Conservation (phyloP, 2,888 invertebrate genomes). For the Emesis russula region DNA sequence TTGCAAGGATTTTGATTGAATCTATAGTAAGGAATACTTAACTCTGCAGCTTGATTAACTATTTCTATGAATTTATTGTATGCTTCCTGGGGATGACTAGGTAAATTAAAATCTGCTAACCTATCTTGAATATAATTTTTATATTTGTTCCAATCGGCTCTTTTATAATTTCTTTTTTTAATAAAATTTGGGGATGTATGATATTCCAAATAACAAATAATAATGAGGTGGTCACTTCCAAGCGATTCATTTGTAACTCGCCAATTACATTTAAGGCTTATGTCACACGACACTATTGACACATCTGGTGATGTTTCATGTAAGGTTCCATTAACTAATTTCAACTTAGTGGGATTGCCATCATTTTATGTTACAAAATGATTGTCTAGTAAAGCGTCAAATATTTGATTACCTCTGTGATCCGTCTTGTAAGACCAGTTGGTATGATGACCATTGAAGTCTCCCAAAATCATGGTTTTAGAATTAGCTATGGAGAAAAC, state of each 20-base stretch:
- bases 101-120: neutral
- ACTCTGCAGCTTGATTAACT: neutral
- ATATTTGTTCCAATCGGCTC: neutral
- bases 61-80: neutral
- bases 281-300: neutral
- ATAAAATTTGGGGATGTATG: neutral
- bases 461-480: slow-evolving; percentile 2
- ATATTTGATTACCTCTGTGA: neutral
- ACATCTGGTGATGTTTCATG: neutral
- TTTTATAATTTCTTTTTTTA: neutral
- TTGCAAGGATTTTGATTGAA: neutral
- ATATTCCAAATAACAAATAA: neutral
- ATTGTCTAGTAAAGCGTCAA: neutral
- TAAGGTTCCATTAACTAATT: neutral
- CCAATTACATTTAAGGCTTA: neutral
- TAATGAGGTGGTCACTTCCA: neutral
- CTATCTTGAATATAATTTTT: slow-evolving; percentile 1
- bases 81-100: neutral
- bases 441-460: neutral
- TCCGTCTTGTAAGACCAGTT: neutral
- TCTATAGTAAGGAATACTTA: neutral
- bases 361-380: neutral
- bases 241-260: neutral
- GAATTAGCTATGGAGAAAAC: slow-evolving; percentile 14
- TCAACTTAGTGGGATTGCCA: neutral